phyloP scores from a whole-genome alignment of 2,113 vertebrate genomes.

The Neofelis nebulosa region DNA sequence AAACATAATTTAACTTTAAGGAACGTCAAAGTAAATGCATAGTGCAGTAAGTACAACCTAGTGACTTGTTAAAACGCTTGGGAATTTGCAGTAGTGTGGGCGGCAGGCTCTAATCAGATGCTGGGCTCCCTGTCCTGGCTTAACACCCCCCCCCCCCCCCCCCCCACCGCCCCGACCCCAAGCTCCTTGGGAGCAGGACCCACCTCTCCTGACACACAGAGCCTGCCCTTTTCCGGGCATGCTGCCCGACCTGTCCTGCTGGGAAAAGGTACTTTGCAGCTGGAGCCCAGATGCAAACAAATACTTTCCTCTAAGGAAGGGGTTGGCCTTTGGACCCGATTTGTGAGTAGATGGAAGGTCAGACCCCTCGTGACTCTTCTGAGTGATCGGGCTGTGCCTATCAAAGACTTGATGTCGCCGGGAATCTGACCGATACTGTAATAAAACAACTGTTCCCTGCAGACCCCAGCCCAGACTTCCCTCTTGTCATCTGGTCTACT shows the following conservation, averaged over 20 bases:
- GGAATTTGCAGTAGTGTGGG: background rate
- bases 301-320: background rate
- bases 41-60: background rate
- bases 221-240: background rate
- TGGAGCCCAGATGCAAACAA: background rate
- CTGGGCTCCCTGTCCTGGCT: background rate
- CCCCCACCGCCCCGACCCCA: background rate
- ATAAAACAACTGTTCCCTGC: background rate
- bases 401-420: background rate
- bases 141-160: background rate
- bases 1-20: background rate
- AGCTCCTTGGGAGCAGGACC: background rate
- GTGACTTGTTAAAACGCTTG: background rate
- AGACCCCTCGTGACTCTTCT: background rate
- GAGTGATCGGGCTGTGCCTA: background rate
- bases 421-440: background rate
- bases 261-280: background rate
- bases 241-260: background rate
- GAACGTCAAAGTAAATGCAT: background rate
- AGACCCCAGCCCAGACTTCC: background rate
- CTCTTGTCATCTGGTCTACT: slow-evolving; percentile 3
- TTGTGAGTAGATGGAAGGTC: background rate
- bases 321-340: background rate
- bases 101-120: background rate
- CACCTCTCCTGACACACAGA: background rate